Base-by-base conservation (phyloP, 92 coral and sea anemone genomes). In the Meandrina meandrites region DNA sequence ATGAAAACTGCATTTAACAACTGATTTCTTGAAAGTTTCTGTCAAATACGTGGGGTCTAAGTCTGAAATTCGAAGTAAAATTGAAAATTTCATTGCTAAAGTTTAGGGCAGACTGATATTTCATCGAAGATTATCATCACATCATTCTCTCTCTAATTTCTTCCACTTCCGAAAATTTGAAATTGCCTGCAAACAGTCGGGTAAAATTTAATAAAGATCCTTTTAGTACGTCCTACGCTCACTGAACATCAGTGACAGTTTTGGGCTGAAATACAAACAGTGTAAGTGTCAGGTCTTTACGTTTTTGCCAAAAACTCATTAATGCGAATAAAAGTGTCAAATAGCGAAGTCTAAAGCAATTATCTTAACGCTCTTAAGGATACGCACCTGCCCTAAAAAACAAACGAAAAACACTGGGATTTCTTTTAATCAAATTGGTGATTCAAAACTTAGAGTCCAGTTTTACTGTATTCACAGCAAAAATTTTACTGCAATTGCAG, bases 321-420 rank as follows among this genome's bases (percentile, higher is more conserved):
- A 56, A 79, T 22, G 28, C 22, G 70, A 54, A 35, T 79, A 50
- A 32, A 57, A 34, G 82, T 32, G 70, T n/a, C 31, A 34, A 56
- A 21, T 15, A 51, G 45, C 36, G 67, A 78, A 51, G 42, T 19
- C 48, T 24, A 79, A 34, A 54, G 47, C 69, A 79, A 79, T 79
- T 79, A 79, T 34, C 71, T 31, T 79, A 0, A 32, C 71, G 18
- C 47, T 66, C 45, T 48, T 24, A 18, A 14, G 69, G 27, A 79
- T 56, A 21, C 34, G 57, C 82, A 79, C 51, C 82, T 79, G 82
- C 47, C 6, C 7, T 78, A 69, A 19, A 31, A 78, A 78, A 78
- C 81, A 78, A 78, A 78, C 32, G 57, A 54, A 53, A 56, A 58
- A 37, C 11, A n/a, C 17, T 27, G 62, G 22, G 36, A 47, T 48